Evolutionary conservation across 1,140 invertebrate genomes (phyloP), one percentile per base, ranked within the genome.

Genomic region (Caenorhabditis briggsae): DNA sequence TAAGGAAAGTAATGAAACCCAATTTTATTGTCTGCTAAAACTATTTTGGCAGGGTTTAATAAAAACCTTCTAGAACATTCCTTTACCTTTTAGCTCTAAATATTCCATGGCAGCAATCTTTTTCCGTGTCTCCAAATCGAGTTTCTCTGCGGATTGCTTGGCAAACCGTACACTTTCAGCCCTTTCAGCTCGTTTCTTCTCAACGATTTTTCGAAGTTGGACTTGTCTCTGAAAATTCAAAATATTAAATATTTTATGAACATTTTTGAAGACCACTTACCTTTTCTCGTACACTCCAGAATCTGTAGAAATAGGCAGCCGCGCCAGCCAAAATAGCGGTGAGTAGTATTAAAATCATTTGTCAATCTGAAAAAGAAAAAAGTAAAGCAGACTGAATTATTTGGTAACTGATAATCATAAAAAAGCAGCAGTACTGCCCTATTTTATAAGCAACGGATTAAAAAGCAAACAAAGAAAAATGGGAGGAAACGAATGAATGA

Each of bases 121-220:
- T 14, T 82, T 53, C 33, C 74, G 61, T 8, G 50, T 64, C 12
- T 48, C 56, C 48, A 58, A 16, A 33, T 82, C 78, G 25, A 86
- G 23, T 41, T 82, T 82, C 33, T 50, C 50, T 5, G 64, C 74
- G 5, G 56, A 58, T 25, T 50, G 8, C 78, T 86, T 74, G 3
- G 85, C 85, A 23, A 59, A 50, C 23, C 48, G 53, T 5, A 86
- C 50, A 65, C 85, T 86, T 53, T 86, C 74, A 20, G 74, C 78
- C 20, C 85, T 48, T 33, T 86, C 74, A 8, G 50, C 50, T n/a
- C 50, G 33, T 43, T 70, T 70, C n/a, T 23, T 41, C 14, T 59
- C 56, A 18, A 86, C 70, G 14, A 78, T 86, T 82, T 64, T 65
- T 56, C 50, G 61, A 16, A 85, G 18, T 53, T 70, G 25, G n/a